These are phyloP conservation scores for Ambastaia sidthimunki DNA, from an alignment of 2,797 vertebrate genomes.

Conservation along the genomic window DNA sequence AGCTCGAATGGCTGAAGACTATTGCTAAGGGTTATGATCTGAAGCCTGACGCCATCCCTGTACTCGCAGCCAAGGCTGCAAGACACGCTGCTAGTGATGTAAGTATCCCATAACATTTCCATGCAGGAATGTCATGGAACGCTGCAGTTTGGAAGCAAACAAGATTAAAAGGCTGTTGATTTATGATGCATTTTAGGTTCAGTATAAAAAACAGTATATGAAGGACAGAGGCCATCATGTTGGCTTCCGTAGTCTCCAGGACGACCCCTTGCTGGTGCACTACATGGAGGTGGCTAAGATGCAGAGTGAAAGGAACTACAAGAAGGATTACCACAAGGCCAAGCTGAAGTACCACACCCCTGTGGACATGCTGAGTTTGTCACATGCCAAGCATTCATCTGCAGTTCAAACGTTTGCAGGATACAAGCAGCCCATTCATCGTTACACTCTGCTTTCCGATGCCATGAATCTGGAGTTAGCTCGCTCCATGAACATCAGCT, in stretches of 20 bases:
- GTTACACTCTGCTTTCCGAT: conserved; percentile 85
- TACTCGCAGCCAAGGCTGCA: conserved; percentile 88
- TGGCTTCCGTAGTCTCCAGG: conserved; percentile 88
- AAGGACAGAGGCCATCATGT: conserved; percentile 87
- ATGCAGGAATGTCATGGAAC: neutral
- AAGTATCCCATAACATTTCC: conserved; percentile 66
- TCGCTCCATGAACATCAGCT: conserved; percentile 84
- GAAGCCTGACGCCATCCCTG: conserved; percentile 83
- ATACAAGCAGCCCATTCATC: conserved; percentile 83
- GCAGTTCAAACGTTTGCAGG: conserved; percentile 80
- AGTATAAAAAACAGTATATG: conserved; percentile 91
- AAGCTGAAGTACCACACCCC: conserved; percentile 90
- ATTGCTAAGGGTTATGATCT: conserved; percentile 89
- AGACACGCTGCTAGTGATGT: conserved; percentile 89
- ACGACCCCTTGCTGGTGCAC: conserved; percentile 91
- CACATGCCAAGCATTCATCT: conserved; percentile 86
- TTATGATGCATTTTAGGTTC: conserved; percentile 40
- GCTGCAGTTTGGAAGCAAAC: neutral
- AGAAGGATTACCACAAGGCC: conserved; percentile 87
- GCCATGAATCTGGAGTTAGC: conserved; percentile 83
- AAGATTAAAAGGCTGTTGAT: conserved; percentile 5
- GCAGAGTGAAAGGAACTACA: conserved; percentile 90
- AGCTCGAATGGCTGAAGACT: conserved; percentile 81
- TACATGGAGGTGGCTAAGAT: conserved; percentile 88
- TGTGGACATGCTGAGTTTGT: conserved; percentile 88